Conservation (phyloP, 1,140 invertebrate genomes). For the Proctacanthus coquilletti region DNA sequence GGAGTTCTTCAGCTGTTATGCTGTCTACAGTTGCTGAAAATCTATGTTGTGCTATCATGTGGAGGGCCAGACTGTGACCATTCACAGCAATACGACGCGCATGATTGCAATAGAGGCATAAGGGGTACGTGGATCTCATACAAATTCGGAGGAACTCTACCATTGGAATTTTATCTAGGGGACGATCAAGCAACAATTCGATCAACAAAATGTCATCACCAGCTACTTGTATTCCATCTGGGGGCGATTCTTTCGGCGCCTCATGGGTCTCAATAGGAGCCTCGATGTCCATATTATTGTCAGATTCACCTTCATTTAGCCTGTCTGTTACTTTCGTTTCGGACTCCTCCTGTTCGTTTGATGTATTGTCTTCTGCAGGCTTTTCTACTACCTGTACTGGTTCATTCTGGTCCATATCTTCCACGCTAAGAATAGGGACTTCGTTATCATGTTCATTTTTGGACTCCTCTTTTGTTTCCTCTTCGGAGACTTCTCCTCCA, state of each 20-base stretch:
- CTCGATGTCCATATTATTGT: neutral
- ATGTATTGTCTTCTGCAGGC: slow-evolving; percentile 3
- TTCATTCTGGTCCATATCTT: neutral
- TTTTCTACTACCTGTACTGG: neutral
- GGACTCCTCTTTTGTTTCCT: neutral
- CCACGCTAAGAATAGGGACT: neutral
- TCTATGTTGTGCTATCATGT: slow-evolving; percentile 59
- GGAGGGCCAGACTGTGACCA: slow-evolving; percentile 57
- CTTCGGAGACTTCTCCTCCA: slow-evolving; percentile 4
- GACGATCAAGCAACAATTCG: slow-evolving; percentile 56
- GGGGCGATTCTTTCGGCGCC: slow-evolving; percentile 12
- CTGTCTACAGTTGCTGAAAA: slow-evolving; percentile 55
- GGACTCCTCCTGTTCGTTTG: slow-evolving; percentile 12
- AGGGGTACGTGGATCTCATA: slow-evolving; percentile 44
- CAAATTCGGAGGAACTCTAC: slow-evolving; percentile 55
- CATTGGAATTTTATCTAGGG: slow-evolving; percentile 52
- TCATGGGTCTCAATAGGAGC: neutral
- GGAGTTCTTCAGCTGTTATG: slow-evolving; percentile 51
- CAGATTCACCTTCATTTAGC: neutral
- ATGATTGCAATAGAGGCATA: slow-evolving; percentile 71
- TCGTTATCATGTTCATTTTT: neutral
- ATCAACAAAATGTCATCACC: slow-evolving; percentile 44
- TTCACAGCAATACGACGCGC: slow-evolving; percentile 66
- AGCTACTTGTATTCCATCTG: slow-evolving; percentile 32
- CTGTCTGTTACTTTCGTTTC: no score